Conservation (phyloP, 2,797 vertebrate species). For the Odontamblyopus rebecca region DNA sequence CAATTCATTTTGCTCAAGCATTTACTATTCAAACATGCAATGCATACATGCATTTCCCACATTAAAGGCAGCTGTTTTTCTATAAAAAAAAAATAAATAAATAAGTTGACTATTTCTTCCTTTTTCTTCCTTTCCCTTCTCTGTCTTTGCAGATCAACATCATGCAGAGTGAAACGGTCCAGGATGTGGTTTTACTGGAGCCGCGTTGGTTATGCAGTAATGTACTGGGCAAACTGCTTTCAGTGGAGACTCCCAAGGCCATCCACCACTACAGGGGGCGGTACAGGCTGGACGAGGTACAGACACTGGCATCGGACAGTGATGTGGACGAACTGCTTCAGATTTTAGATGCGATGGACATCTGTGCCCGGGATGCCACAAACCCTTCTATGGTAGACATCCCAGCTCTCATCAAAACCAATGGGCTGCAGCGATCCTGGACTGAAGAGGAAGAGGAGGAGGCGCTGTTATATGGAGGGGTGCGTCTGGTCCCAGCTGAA, state of each 20-base stretch:
- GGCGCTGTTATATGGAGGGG: constrained; percentile 88
- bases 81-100: too few relatives aligned
- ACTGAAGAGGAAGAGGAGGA: constrained; percentile 88
- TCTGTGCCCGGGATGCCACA: constrained; percentile 90
- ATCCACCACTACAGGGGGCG: constrained; percentile 97
- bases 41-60: too few relatives aligned
- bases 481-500: constrained; percentile 92
- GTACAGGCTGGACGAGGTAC: constrained; percentile 93
- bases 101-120: neutral
- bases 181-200: constrained; percentile 95
- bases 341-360: constrained; percentile 96
- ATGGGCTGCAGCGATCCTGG: constrained; percentile 93
- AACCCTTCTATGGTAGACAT: constrained; percentile 95
- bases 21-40: neutral
- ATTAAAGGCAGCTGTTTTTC: too few relatives aligned
- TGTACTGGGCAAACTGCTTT: constrained; percentile 89
- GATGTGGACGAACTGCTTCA: constrained; percentile 95
- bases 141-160: constrained; percentile 88
- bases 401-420: constrained; percentile 94
- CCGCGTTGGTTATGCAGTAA: constrained; percentile 94
- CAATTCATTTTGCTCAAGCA: neutral
- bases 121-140: neutral
- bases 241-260: constrained; percentile 92
- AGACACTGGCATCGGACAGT: constrained; percentile 89
- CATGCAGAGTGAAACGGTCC: constrained; percentile 98